Evolutionary conservation across 37 sponge, comb jelly and placozoan genomes (phyloP).

Genomic region (Cliona cf. orientalis): DNA sequence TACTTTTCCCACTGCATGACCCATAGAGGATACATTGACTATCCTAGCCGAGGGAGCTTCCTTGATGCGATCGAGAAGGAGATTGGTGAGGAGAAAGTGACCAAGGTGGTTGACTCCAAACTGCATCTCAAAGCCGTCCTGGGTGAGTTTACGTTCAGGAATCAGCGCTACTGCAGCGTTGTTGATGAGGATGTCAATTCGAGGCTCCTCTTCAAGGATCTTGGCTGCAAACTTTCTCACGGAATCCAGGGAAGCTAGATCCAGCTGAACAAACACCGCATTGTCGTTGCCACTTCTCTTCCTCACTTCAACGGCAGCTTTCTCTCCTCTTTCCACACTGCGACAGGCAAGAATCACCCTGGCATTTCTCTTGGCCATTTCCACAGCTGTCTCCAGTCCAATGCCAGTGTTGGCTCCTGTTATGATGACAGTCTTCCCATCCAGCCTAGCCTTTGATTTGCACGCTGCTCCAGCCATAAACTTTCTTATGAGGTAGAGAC

Average conservation of each 20-base stretch:
- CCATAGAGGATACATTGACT: conserved; percentile 71
- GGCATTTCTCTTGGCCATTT: conserved; percentile 79
- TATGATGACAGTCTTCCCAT: conserved; percentile 83
- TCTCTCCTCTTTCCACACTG: conserved; percentile 56
- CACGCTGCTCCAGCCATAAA: conserved; percentile 59
- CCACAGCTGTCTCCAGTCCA: conserved; percentile 81
- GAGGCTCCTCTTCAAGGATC: conserved; percentile 54
- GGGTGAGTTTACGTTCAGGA: conserved; percentile 39
- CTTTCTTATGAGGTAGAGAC: not conserved
- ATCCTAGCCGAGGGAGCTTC: conserved; percentile 75
- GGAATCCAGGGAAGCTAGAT: conserved; percentile 70
- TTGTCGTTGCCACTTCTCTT: conserved; percentile 34
- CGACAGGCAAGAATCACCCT: conserved; percentile 84
- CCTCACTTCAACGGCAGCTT: conserved; percentile 61
- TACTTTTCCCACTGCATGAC: conserved; percentile 31
- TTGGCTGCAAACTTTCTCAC: conserved; percentile 70
- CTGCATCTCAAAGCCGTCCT: conserved; percentile 65
- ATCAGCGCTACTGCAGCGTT: conserved; percentile 80
- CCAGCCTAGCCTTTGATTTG: conserved; percentile 45
- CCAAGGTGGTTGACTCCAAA: conserved; percentile 71
- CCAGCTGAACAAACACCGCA: conserved; percentile 62
- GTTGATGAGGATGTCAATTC: conserved; percentile 77
- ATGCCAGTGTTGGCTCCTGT: conserved; percentile 93
- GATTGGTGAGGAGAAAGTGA: conserved; percentile 72
- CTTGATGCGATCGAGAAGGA: conserved; percentile 66